phyloP scores from a whole-genome alignment of 2,797 vertebrate species.

The Alcedo quadribrachys region DNA sequence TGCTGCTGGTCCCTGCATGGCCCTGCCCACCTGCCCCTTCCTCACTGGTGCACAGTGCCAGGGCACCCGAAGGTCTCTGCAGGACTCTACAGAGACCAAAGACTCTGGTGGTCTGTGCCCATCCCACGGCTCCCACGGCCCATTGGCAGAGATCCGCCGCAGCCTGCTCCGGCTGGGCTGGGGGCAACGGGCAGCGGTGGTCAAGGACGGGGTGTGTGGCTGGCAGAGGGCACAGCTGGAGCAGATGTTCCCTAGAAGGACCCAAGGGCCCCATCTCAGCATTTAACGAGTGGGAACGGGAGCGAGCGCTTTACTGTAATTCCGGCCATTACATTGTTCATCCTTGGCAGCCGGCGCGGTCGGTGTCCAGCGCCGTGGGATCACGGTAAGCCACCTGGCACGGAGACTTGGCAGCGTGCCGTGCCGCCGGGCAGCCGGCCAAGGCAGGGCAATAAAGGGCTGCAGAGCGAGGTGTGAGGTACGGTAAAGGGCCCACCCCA shows the following conservation, averaged over 20 bases:
- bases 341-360: constrained; percentile 33
- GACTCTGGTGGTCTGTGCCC: not conserved
- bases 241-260: constrained; percentile 25
- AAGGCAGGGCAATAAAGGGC: constrained; percentile 24
- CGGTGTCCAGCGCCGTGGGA: constrained; percentile 27
- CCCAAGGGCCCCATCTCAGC: constrained; percentile 5
- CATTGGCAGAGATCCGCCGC: not conserved
- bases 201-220: accelerated
- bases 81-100: too few species aligned
- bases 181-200: not conserved
- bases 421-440: not conserved
- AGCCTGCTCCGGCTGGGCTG: accelerated
- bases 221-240: constrained; percentile 21
- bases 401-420: not conserved
- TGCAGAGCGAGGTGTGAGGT: constrained; percentile 5
- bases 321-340: constrained; percentile 74
- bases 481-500: constrained; percentile 34
- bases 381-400: constrained; percentile 48
- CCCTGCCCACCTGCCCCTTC: not conserved
- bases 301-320: constrained; percentile 75
- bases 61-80: not conserved
- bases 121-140: accelerated
- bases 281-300: constrained; percentile 65
- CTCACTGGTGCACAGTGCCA: accelerated
- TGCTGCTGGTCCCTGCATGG: not conserved